These are phyloP conservation scores for Chymomyza costata DNA, from an alignment of 1,140 invertebrate species.

Conservation along the genomic window DNA sequence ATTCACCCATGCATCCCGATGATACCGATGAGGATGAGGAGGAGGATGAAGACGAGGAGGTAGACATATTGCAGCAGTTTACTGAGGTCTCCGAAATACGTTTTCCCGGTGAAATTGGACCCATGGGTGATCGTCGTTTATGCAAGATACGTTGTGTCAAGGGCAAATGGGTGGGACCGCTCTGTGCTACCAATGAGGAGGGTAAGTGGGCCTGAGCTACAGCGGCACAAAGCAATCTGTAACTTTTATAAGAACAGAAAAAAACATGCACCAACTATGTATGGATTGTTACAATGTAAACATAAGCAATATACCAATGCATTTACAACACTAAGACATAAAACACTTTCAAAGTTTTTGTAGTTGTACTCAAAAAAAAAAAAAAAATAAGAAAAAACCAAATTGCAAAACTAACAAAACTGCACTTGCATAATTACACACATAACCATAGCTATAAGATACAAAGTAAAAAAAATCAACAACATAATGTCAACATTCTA, in stretches of 20 bases:
- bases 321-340: too few relatives aligned
- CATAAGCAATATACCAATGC: too few relatives aligned
- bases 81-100: conserved; percentile 78
- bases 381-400: too few relatives aligned
- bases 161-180: conserved; percentile 86
- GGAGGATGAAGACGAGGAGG: conserved; percentile 71
- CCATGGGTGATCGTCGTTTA: conserved; percentile 80
- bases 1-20: conserved; percentile 60
- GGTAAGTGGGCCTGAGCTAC: conserved; percentile 60
- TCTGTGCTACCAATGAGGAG: conserved; percentile 79
- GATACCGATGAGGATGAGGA: conserved; percentile 66
- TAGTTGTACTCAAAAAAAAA: too few relatives aligned
- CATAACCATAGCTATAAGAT: background rate
- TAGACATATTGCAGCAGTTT: conserved; percentile 69
- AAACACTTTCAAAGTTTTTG: too few relatives aligned
- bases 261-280: too few relatives aligned
- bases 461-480: too few relatives aligned
- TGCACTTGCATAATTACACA: background rate
- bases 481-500: too few relatives aligned
- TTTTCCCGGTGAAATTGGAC: conserved; percentile 83
- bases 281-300: too few relatives aligned
- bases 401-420: too few relatives aligned
- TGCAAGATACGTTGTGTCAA: conserved; percentile 89
- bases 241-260: too few relatives aligned
- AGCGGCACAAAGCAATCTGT: background rate